phyloP scores from a whole-genome alignment of 2,797 vertebrate species.

The Bradypodion ventrale region DNA sequence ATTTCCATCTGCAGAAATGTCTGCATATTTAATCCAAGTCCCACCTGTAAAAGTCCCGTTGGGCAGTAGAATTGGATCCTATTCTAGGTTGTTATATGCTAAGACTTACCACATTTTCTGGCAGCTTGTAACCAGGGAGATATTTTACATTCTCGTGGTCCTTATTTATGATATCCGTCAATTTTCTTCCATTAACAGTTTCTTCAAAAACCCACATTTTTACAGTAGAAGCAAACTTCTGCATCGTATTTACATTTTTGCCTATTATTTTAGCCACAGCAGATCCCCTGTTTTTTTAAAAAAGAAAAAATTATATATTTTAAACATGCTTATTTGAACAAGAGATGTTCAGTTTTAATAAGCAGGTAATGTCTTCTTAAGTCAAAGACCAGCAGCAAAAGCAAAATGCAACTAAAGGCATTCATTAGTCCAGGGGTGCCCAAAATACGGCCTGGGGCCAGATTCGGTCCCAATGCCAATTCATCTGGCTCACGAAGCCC shows the following conservation, averaged over 20 bases:
- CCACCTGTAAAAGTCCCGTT: neutral
- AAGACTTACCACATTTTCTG: conserved; percentile 89
- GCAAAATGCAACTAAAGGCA: neutral
- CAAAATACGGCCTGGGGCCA: no score
- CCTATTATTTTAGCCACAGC: conserved; percentile 91
- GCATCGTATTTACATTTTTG: conserved; percentile 80
- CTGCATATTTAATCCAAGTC: neutral
- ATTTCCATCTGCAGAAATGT: neutral
- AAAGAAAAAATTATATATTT: conserved; percentile 25
- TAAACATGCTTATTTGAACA: neutral
- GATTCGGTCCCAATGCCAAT: no score
- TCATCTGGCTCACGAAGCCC: no score
- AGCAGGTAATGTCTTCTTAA: neutral
- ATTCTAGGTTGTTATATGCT: neutral
- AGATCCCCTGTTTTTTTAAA: conserved; percentile 86
- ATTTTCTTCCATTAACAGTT: conserved; percentile 84
- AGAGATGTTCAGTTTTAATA: conserved; percentile 3
- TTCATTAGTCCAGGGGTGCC: no score
- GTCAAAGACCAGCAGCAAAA: neutral
- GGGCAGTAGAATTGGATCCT: neutral
- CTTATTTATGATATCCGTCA: conserved; percentile 91
- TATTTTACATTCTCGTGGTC: conserved; percentile 94
- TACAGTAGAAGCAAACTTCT: conserved; percentile 85
- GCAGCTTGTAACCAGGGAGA: conserved; percentile 90
- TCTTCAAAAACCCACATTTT: conserved; percentile 97